Percentiles rank a stretch among this genome's conserved stretches.
These are phyloP conservation scores for Hypanus sabinus DNA, from an alignment of 2,113 vertebrate genomes.

Conservation along the genomic window DNA sequence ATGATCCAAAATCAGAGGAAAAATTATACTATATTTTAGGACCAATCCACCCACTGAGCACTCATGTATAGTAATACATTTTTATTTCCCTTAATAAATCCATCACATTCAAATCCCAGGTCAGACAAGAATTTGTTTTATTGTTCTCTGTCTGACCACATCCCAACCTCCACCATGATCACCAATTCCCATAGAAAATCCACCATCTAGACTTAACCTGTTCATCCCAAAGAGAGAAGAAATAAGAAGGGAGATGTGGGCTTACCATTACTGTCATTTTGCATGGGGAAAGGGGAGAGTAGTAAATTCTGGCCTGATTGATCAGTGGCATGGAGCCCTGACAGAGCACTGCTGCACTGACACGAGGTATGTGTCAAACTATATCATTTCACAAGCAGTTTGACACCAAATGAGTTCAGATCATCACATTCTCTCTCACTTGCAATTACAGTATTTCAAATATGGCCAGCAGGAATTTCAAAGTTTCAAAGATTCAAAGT, in stretches of 20 bases:
- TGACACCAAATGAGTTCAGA: neutral
- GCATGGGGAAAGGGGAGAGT: neutral
- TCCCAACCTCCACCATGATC: neutral
- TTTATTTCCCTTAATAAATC: neutral
- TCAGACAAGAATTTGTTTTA: neutral
- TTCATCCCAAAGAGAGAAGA: neutral
- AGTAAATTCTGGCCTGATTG: too few species aligned
- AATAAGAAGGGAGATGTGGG: neutral
- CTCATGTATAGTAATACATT: neutral
- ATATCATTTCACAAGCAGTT: neutral
- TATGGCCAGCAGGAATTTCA: slow-evolving; percentile 17
- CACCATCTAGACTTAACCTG: neutral
- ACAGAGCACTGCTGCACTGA: neutral
- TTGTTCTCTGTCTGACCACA: neutral
- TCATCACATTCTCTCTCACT: neutral
- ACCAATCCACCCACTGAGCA: neutral
- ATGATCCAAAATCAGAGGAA: neutral
- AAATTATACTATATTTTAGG: neutral
- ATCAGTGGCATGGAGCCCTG: neutral
- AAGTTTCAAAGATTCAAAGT: too few species aligned
- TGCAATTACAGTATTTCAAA: neutral
- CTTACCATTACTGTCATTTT: neutral
- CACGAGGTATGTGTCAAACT: neutral
- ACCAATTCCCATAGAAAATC: neutral
- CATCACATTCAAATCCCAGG: neutral